Evolutionary conservation across 2,113 vertebrate species (phyloP), one percentile per base, ranked within the genome.

Genomic region (Dipodomys merriami): DNA sequence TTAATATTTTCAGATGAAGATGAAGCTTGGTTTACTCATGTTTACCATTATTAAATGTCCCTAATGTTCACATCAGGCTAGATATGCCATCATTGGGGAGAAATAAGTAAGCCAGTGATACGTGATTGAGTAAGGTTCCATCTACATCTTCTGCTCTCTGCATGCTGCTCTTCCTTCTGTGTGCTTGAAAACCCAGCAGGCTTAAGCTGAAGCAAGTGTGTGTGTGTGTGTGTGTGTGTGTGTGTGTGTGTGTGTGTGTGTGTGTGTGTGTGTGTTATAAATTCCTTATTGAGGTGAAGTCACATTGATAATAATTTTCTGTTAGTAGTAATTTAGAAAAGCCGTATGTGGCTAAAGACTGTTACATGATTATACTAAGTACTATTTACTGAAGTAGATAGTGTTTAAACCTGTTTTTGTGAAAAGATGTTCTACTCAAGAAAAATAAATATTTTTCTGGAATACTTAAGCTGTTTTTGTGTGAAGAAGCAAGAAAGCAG

Each of bases 381-480:
- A 88, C 44, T 88, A 67, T 80, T 81, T 90, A 79, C 44, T 90
- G 62, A 93, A 80, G n/a, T 30, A 67, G 53, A 44, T 62, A 84
- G 8, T 76, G 44, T 84, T 91, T 84, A 74, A 87, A 71, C 71
- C 35, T 64, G 39, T 46, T 90, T 89, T 81, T 68, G 22, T 79
- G 27, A 89, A 91, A 94, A 89, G n/a, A 89, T 80, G 15, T 88
- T 95, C 83, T 92, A 73, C 57, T 60, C 22, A 94, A 84, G 72
- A 13, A 92, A 91, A 90, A 72, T 60, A 85, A 35, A n/a, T 22
- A 11, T 3, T 88, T 88, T 91, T 93, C 68, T 74, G 49, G 13
- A n/a, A 53, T 69, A 81, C 5, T 60, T 81, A 77, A 20, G 7
- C 1, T 8, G 90, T 83, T 69, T 91, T 65, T 86, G 4, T 1